Percentiles rank a stretch among this genome's conserved stretches.
These are phyloP conservation scores for Enhydra lutris DNA, from an alignment of 2,113 vertebrate genomes.

Conservation along the genomic window DNA sequence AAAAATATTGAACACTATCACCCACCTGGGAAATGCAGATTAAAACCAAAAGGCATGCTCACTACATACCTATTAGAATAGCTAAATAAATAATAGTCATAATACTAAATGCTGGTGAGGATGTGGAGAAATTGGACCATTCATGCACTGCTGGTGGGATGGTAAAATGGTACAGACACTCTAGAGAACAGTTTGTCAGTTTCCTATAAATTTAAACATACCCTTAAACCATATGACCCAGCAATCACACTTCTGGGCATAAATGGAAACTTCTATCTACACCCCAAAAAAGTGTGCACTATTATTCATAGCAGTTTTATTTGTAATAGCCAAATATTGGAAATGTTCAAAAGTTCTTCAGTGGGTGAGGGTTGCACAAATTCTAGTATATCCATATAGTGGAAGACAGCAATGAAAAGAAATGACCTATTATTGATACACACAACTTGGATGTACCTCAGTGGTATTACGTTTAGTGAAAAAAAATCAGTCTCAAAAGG, in stretches of 20 bases:
- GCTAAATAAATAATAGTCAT: neutral
- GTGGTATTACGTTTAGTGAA: neutral
- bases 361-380: neutral
- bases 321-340: neutral
- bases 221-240: neutral
- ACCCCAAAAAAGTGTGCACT: neutral
- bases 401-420: neutral
- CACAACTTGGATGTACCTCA: neutral
- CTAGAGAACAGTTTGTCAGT: neutral
- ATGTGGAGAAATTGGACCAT: neutral
- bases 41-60: neutral
- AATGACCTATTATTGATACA: neutral
- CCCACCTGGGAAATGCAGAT: neutral
- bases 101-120: neutral
- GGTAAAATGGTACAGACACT: neutral
- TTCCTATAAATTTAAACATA: neutral
- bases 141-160: neutral
- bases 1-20: neutral
- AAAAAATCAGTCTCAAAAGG: neutral
- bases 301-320: neutral
- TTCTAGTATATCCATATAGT: neutral
- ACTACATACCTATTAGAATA: neutral
- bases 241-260: neutral
- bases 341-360: neutral
- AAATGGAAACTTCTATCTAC: neutral